Evolutionary conservation across 1,140 invertebrate species (phyloP), one percentile per base, ranked within the genome.

Genomic region (Hyphantria cunea): DNA sequence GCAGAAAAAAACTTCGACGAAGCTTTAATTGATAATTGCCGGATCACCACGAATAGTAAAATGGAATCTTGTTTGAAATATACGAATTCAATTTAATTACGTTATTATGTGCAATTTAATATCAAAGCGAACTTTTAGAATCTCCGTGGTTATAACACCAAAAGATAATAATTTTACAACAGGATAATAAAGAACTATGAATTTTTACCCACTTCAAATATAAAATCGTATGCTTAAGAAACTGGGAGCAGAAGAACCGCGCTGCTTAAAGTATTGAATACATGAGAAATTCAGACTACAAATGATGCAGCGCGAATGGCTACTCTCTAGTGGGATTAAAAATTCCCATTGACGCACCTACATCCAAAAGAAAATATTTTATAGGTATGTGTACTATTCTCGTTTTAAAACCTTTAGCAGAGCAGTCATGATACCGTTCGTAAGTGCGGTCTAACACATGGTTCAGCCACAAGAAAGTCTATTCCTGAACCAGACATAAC

Each of bases 11-110:
- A 63, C 14, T 50, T 41, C 52, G 49, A 51, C 42, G 39, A 62
- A 48, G 59, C 37, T 25, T 51, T 66, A 70, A 72, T 74, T 68
- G 59, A 60, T 77, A 74, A 70, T 71, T 61, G 66, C 64, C 62
- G 53, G 52, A 70, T 63, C 64, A 68, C 42, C 47, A 42, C 15
- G 42, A 56, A 56, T 56, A 63, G 42, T 48, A 63, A 49, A 49
- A 47, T 11, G 8, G 5, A 42, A 15, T 41, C 51, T 53, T 32
- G 44, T 47, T 63, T 49, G 25, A 41, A 45, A 55, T 11, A 3
- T 55, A 55, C 7, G 53, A 55, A 33, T 14, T 14, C 8, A 9
- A n/a, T 25, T 25, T 31, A 17, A 12, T 17, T n/a, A n/a, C n/a
- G n/a, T n/a, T 42, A 52, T 0, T 39, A 8, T 37, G 8, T 37